phyloP scores from a whole-genome alignment of 2,888 invertebrate species.

The Agrotis clavis region DNA sequence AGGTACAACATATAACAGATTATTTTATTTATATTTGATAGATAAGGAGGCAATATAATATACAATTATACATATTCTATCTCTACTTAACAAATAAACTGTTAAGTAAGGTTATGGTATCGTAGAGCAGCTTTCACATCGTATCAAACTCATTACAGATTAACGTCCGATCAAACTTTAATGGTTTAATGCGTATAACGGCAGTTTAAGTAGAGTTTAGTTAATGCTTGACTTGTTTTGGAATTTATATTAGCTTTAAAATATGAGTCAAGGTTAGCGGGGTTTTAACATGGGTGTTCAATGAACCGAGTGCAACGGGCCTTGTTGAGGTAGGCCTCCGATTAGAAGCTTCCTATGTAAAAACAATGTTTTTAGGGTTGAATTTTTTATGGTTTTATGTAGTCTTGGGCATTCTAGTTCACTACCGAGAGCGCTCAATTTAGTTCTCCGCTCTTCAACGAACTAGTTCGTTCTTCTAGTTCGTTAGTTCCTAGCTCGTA shows the following conservation, averaged over 20 bases:
- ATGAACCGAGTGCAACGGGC: not conserved
- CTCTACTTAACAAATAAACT: conserved; percentile 30
- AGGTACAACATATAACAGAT: not conserved
- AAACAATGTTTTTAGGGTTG: no score
- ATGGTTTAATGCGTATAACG: conserved; percentile 48
- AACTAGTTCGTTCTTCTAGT: no score
- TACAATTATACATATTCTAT: no score
- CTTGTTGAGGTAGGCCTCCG: conserved; percentile 27
- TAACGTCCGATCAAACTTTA: conserved; percentile 45
- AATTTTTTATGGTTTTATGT: no score
- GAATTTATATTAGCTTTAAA: conserved; percentile 24
- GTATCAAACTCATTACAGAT: conserved; percentile 54
- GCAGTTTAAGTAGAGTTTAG: conserved; percentile 45
- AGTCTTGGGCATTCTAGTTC: no score
- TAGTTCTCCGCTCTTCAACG: no score
- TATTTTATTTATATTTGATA: no score
- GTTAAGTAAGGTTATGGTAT: conserved; percentile 57
- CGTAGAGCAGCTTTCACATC: conserved; percentile 43
- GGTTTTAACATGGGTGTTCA: conserved; percentile 18
- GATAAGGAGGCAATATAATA: no score
- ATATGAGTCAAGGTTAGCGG: conserved; percentile 42
- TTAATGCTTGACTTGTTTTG: conserved; percentile 38
- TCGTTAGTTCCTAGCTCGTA: no score
- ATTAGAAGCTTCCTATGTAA: no score
- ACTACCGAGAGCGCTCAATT: no score